Base-by-base conservation (phyloP, 2,797 vertebrate species). In the Tapera naevia region DNA sequence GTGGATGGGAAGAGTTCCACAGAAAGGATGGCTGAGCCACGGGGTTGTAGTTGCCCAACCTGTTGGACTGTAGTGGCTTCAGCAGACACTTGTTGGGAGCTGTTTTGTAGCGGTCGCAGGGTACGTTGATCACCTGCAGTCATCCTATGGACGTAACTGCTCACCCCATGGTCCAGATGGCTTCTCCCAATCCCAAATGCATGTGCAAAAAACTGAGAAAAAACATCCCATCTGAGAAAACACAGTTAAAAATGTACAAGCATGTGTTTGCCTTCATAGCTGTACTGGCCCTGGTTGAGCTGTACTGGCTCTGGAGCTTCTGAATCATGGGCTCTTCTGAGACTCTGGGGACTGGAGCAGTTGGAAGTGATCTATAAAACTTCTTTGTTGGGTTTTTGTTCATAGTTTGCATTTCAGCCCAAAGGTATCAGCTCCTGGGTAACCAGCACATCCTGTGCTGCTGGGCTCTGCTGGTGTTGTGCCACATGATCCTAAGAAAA, bases 131-230 rank as follows among this genome's bases (percentile, higher is more conserved):
- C 22, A 4, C 17, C 33, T 13, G 22, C 43, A 50, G 25, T 33
- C 0, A 0, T 39, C 32, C 5, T 7, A 15, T 0, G 0, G 28
- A 60, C 37, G 17, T 27, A 39, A 5, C 6, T 1, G 2, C 28
- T 41, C 39, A 58, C 14, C 7, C 24, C 1, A 0, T 2, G 19
- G 17, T 75, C n/a, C 17, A 5, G 5, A 17, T 25, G 30, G 11
- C 28, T 70, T 80, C 43, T 69, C n/a, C 2, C 0, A 8, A 0
- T 61, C 58, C 13, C 13, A 72, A 35, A 51, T 9, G 5, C 13
- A 2, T 5, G 3, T 13, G 13, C 48, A 70, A 48, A 89, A 79
- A 21, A 7, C 7, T 67, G 24, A 0, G n/a, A n/a, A n/a, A n/a
- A n/a, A n/a, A n/a, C n/a, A n/a, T n/a, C n/a, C n/a, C 27, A 5